Evolutionary conservation across 2,797 vertebrate genomes (phyloP).

Genomic region (Gallinago nigripennis): DNA sequence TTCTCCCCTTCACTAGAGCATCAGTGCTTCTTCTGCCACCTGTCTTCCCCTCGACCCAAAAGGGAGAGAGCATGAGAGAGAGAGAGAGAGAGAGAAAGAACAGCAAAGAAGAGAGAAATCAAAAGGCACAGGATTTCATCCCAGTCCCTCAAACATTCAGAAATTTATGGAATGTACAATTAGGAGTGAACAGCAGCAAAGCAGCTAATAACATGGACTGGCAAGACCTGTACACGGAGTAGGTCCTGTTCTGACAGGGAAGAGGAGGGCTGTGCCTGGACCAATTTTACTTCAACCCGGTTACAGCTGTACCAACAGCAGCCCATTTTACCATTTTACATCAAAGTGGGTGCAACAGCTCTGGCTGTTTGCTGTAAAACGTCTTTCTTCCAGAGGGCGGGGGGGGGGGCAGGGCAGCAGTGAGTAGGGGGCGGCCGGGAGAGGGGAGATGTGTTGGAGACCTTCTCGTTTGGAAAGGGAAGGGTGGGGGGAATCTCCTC

Average conservation of each 20-base stretch:
- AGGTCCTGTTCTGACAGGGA: constrained; percentile 72
- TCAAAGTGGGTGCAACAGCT: constrained; percentile 26
- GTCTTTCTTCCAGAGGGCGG: not conserved
- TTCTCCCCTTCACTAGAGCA: constrained; percentile 12
- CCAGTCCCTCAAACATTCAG: constrained; percentile 78
- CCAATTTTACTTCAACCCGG: constrained; percentile 52
- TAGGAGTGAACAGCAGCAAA: constrained; percentile 78
- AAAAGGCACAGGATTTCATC: constrained; percentile 80
- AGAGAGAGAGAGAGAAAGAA: constrained; percentile 22
- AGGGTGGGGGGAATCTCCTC: not conserved
- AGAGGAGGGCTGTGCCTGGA: constrained; percentile 62
- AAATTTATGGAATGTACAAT: constrained; percentile 76
- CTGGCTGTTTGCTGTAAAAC: constrained; percentile 30
- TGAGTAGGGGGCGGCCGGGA: not conserved
- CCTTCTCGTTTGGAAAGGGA: not conserved
- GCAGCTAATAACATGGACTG: constrained; percentile 76
- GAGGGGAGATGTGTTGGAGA: not conserved
- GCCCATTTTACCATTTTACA: not conserved
- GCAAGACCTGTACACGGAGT: constrained; percentile 70
- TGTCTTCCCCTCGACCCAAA: constrained; percentile 19
- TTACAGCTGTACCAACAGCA: constrained; percentile 43
- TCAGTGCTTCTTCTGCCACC: constrained; percentile 16
- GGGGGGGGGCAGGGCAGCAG: not conserved
- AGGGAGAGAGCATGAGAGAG: constrained; percentile 1
- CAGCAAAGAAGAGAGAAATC: constrained; percentile 39